These are phyloP conservation scores for Nemoura dubitans DNA, from an alignment of 2,888 invertebrate genomes.

Conservation along the genomic window DNA sequence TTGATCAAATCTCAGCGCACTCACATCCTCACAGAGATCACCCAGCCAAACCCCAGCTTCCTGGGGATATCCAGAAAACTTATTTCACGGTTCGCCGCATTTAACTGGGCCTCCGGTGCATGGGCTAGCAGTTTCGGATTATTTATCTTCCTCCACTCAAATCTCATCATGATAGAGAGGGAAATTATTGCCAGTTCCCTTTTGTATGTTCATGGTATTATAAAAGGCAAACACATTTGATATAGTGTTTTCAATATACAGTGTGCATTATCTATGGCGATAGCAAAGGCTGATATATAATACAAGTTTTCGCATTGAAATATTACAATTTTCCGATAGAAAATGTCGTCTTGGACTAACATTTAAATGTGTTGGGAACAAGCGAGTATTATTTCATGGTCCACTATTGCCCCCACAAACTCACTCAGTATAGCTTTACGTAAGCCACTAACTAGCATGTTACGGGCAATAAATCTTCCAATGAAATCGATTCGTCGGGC, in stretches of 20 bases:
- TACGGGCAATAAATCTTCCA: no score
- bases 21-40: neutral
- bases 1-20: neutral
- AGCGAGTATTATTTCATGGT: no score
- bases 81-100: neutral
- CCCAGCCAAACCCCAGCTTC: neutral
- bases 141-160: neutral
- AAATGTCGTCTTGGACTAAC: no score
- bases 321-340: no score
- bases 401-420: no score
- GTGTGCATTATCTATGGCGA: no score
- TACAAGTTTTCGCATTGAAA: no score
- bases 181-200: neutral
- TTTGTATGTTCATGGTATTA: neutral
- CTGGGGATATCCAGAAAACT: neutral
- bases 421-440: no score
- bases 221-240: neutral
- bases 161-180: neutral
- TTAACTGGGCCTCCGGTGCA: neutral
- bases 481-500: no score
- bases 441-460: no score
- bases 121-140: neutral
- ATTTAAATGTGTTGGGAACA: no score
- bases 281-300: no score
- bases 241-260: neutral